A percentile compares a stretch with the other conserved stretches of the same genome.
These are phyloP conservation scores for Ramazzottius varieornatus DNA, from an alignment of 2,888 invertebrate genomes.

Conservation along the genomic window DNA sequence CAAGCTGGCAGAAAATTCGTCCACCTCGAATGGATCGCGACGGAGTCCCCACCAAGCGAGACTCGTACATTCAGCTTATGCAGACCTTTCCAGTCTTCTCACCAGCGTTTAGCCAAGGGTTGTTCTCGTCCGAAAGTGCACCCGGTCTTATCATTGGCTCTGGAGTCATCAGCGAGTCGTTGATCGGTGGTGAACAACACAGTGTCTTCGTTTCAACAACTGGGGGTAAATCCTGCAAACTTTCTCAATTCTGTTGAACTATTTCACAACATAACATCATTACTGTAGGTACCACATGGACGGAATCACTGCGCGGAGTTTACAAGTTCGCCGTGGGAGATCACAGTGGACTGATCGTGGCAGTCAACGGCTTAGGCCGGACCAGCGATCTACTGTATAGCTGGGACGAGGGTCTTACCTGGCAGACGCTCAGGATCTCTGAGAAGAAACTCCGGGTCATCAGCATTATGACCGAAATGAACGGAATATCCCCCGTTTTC, in stretches of 20 bases:
- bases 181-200: neutral
- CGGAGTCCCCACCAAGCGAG: neutral
- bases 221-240: neutral
- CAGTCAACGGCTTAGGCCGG: conserved; percentile 46
- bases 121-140: neutral
- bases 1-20: neutral
- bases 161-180: neutral
- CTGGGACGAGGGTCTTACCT: conserved; percentile 54
- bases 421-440: conserved; percentile 42
- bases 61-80: neutral
- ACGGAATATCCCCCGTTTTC: conserved; percentile 69
- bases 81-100: neutral
- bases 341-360: conserved; percentile 61
- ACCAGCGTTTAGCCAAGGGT: neutral
- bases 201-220: neutral
- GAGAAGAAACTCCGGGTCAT: conserved; percentile 49
- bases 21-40: neutral
- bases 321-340: conserved; percentile 45
- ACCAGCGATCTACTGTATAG: conserved; percentile 52
- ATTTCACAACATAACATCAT: neutral
- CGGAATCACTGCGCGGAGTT: conserved; percentile 16
- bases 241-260: no score
- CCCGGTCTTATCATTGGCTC: neutral
- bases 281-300: no score
- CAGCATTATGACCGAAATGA: conserved; percentile 70